Percentiles rank a stretch among this genome's conserved stretches.
Evolutionary conservation across 2,113 vertebrate species (phyloP).

Genomic region (Uria aalge): DNA sequence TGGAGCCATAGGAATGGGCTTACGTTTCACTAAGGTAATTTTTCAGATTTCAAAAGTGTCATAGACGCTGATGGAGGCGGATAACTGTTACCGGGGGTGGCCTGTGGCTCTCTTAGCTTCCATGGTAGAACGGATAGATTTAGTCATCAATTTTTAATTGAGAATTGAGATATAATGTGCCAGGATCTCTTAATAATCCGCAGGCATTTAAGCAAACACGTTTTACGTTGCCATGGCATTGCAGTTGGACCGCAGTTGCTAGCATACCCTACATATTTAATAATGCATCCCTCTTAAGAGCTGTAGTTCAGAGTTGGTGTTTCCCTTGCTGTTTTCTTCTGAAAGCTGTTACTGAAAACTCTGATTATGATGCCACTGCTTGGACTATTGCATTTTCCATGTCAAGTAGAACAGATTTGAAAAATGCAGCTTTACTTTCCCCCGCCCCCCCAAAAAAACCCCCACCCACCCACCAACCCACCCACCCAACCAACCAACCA

Average conservation of each 20-base stretch:
- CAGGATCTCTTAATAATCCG: neutral
- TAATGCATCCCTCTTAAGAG: neutral
- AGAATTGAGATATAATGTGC: neutral
- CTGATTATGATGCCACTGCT: neutral
- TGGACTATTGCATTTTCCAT: neutral
- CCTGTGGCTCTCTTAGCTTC: neutral
- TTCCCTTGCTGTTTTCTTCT: neutral
- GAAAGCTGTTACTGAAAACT: neutral
- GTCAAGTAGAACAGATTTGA: neutral
- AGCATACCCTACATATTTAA: neutral
- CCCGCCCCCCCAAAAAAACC: accelerated
- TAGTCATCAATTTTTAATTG: constrained; percentile 9
- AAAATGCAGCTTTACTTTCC: neutral
- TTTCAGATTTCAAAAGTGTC: neutral
- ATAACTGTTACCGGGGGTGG: neutral
- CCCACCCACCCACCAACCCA: too few relatives aligned
- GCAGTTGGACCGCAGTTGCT: neutral
- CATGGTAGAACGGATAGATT: neutral
- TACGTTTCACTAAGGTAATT: neutral
- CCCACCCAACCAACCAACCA: too few relatives aligned
- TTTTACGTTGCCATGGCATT: constrained; percentile 21
- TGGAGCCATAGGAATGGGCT: neutral
- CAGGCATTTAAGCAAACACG: neutral
- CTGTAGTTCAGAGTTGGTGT: neutral
- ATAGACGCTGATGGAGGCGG: neutral